Base-by-base conservation (phyloP, 2,888 invertebrate species). In the Lasioglossum figueresi region DNA sequence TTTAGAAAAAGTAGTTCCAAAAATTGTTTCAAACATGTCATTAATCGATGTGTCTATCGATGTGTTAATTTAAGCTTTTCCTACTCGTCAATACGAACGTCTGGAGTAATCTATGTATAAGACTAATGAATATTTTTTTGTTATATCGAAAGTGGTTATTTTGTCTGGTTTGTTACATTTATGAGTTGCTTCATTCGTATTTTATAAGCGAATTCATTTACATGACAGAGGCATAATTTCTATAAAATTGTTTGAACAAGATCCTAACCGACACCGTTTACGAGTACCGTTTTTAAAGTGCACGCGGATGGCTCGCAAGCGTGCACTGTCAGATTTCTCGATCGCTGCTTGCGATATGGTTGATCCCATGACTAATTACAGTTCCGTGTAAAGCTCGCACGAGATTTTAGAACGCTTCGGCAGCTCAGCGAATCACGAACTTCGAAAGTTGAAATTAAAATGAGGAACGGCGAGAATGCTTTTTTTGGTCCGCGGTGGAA, bases 361-460 rank as follows among this genome's bases (percentile, higher is more conserved):
- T 68, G 70, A 23, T 68, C 68, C 68, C 4, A 31, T 37, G 37
- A 68, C 68, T 68, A 68, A 68, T 68, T 68, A 68, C 68, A 37
- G 68, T 37, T 37, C 68, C 23, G 37, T 37, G 5, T 48, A 74
- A 12, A 76, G 81, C 71, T 84, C 76, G 59, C 56, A 12, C 76
- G 34, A 31, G 63, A 81, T 56, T 79, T 52, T 66, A 40, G 56
- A 74, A 66, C 77, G 82, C 83, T 86, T 78, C 82, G 27, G 59
- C 56, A 43, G 80, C 76, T 81, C 70, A 48, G 66, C 72, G 82
- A 84, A 80, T 86, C 86, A 66, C 63, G 68, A 71, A 77, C 71
- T 79, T 70, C 6, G 78, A 14, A 63, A 63, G 66, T 79, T 71
- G 74, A 77, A 80, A 88, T 84, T 88, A 76, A 80, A 80, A 78